Conservation (phyloP, 2,113 vertebrate genomes). For the Sarotherodon lohbergeri region DNA sequence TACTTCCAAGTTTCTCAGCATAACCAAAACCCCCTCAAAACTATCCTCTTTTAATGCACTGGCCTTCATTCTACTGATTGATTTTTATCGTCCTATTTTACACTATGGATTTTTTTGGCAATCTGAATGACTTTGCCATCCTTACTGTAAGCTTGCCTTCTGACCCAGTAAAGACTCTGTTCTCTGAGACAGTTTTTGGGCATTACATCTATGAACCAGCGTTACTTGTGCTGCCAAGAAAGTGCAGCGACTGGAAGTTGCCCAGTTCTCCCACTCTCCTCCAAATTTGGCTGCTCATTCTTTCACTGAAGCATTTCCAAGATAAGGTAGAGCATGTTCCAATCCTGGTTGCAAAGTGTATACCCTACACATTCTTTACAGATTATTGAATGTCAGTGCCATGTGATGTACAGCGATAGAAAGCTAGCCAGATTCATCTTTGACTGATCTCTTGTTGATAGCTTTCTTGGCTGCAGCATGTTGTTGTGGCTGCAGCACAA, state of each 20-base stretch:
- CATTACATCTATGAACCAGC: neutral
- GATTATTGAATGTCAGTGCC: neutral
- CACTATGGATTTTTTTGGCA: neutral
- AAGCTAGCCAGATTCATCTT: neutral
- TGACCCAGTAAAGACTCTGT: neutral
- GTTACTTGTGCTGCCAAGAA: neutral
- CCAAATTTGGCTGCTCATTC: neutral
- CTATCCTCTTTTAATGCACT: neutral
- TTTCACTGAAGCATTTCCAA: constrained; percentile 14
- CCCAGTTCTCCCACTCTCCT: neutral
- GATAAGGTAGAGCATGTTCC: neutral
- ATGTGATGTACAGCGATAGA: neutral
- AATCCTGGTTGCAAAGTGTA: neutral
- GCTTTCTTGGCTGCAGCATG: neutral
- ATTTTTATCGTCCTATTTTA: neutral
- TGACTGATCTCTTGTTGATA: neutral
- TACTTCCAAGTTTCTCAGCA: neutral
- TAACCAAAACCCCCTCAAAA: neutral
- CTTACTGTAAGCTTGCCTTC: neutral
- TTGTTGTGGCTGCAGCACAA: neutral
- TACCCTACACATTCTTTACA: neutral
- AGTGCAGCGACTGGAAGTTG: neutral
- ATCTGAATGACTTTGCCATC: neutral
- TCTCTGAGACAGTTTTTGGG: neutral
- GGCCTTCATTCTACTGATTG: neutral